Conservation (phyloP, 2,888 invertebrate species). For the Agriopis marginaria region DNA sequence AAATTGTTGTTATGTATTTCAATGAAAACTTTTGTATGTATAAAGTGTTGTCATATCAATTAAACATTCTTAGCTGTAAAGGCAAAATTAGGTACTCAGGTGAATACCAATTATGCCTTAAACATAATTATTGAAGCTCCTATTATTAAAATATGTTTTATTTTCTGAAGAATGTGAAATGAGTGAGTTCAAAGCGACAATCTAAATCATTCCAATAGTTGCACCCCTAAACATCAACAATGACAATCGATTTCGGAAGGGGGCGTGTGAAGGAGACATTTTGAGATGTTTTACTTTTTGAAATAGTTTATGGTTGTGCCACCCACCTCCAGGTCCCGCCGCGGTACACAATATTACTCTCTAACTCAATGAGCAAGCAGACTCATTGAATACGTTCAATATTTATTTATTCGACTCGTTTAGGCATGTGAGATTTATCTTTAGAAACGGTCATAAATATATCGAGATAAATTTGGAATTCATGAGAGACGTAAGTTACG, state of each 20-base stretch:
- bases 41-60: no score
- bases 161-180: no score
- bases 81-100: no score
- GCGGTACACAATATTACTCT: constrained; percentile 33
- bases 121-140: no score
- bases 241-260: constrained; percentile 68
- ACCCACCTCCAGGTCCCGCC: constrained; percentile 57
- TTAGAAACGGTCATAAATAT: constrained; percentile 34
- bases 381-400: constrained; percentile 42
- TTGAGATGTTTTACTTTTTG: constrained; percentile 61
- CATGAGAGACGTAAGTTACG: constrained; percentile 27
- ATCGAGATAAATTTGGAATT: constrained; percentile 33
- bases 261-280: constrained; percentile 55
- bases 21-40: no score
- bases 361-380: constrained; percentile 35
- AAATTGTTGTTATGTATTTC: no score
- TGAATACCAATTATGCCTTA: no score
- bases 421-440: constrained; percentile 32
- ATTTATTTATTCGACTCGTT: constrained; percentile 37
- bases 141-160: no score
- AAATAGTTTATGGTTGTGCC: constrained; percentile 57
- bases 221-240: constrained; percentile 49
- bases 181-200: no score
- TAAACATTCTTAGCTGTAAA: no score
- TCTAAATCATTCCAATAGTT: constrained; percentile 36